Evolutionary conservation across 2,797 vertebrate genomes (phyloP).

Genomic region (Chaunax sp.): DNA sequence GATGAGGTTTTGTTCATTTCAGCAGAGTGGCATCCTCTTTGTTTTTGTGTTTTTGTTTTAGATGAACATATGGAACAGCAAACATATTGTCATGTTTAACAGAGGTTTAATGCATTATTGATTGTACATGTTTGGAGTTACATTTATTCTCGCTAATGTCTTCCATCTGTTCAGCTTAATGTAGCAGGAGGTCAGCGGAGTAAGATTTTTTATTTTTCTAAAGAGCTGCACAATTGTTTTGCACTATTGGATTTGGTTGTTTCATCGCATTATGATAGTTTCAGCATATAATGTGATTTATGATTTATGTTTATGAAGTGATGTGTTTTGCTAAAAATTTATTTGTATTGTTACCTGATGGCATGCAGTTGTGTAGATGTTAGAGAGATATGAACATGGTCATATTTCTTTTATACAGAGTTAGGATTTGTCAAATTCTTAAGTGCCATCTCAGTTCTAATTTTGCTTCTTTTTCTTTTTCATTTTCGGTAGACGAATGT

Average conservation of each 20-base stretch:
- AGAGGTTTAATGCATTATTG: slow-evolving; percentile 18
- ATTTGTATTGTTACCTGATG: no score
- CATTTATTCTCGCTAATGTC: slow-evolving; percentile 28
- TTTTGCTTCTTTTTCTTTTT: slow-evolving; percentile 19
- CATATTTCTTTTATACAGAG: no score
- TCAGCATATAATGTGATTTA: slow-evolving; percentile 20
- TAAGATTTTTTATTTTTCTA: slow-evolving; percentile 68
- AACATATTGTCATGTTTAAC: slow-evolving; percentile 16
- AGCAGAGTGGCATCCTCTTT: background rate
- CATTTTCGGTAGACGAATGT: slow-evolving; percentile 24
- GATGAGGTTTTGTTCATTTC: slow-evolving; percentile 2
- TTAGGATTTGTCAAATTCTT: slow-evolving; percentile 18
- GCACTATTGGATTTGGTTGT: slow-evolving; percentile 54
- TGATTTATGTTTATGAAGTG: slow-evolving; percentile 28
- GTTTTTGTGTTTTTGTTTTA: slow-evolving; percentile 6
- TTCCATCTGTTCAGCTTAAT: slow-evolving; percentile 48
- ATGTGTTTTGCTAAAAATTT: no score
- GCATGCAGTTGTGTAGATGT: no score
- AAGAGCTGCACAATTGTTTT: slow-evolving; percentile 52
- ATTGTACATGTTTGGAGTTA: background rate
- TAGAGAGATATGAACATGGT: background rate
- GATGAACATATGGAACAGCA: background rate
- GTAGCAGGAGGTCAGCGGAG: slow-evolving; percentile 44
- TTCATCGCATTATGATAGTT: slow-evolving; percentile 24
- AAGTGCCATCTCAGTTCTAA: slow-evolving; percentile 28